A percentile compares a stretch with the other conserved stretches of the same genome.
Conservation (phyloP, 2,797 vertebrate species). For the Acanthis flammea region DNA sequence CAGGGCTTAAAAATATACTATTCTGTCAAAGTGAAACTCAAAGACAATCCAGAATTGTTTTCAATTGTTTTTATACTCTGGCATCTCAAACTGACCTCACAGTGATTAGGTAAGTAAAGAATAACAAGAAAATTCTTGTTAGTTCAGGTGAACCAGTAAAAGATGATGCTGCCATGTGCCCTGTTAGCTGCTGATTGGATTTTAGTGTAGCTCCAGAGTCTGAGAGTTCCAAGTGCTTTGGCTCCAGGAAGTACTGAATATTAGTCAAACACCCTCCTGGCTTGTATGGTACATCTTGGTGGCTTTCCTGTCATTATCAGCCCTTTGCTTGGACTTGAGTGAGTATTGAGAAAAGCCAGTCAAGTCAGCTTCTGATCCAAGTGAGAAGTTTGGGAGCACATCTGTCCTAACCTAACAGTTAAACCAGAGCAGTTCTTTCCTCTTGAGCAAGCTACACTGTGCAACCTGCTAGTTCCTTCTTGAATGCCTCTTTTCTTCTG, state of each 20-base stretch:
- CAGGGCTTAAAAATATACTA: neutral
- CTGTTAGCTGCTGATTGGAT: neutral
- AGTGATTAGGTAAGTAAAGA: neutral
- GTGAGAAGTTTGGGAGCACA: neutral
- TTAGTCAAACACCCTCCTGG: neutral
- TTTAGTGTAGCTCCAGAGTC: neutral
- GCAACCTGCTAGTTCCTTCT: neutral
- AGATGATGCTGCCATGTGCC: neutral
- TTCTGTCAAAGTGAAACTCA: neutral
- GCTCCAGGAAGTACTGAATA: neutral
- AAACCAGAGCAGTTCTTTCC: neutral
- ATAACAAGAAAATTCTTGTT: neutral
- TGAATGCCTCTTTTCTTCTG: neutral
- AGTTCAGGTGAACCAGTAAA: neutral
- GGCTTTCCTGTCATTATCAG: neutral
- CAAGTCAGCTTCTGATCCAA: neutral
- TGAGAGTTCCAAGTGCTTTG: neutral
- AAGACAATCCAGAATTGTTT: neutral
- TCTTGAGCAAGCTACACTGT: neutral
- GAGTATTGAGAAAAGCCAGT: neutral
- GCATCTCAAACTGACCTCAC: neutral
- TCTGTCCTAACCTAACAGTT: neutral
- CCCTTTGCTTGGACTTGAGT: neutral
- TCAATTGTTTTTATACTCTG: neutral
- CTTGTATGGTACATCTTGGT: neutral